Evolutionary conservation across 2,113 vertebrate genomes (phyloP), one percentile per base, ranked within the genome.

Genomic region (Hipposideros armiger): DNA sequence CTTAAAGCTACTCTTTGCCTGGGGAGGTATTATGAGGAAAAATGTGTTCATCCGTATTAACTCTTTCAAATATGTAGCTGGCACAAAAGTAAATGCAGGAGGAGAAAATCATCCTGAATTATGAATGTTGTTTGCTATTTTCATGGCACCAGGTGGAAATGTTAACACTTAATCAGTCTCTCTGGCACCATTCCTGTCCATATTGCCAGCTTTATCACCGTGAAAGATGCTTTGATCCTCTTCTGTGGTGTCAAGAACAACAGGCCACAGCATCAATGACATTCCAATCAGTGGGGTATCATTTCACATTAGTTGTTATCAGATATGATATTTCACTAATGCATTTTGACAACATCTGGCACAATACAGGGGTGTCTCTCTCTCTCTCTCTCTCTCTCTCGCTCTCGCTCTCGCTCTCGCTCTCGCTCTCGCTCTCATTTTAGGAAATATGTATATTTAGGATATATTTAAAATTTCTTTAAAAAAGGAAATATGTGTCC

Each of bases 191-290:
- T 56, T 84, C 90, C 90, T 16, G 0, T 96, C 70, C 72, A 30
- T n/a, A 0, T 76, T 96, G 98, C 97, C 97, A 96, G 90, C 69
- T 97, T 97, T 80, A 4, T 82, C 50, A 45, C 92, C 90, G 11
- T 95, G 96, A 97, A 97, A 95, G 97, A 97, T 95, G 60, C 96
- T 97, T 95, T 95, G 94, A 97, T 95, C 96, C 93, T 93, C 4
- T 89, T 95, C 86, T 26, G 7, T 16, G 73, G 32, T 97, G 96
- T 94, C 97, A 96, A 92, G 91, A 96, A 88, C 74, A 96, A 97
- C 97, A 98, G 97, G 95, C 13, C 82, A 47, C 56, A 87, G 86
- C 83, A 72, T 92, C 95, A 95, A 5, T 90, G 97, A 91, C 96
- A 96, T 96, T 95, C 78, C 1, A 67, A 92, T 97, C 88, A 94